These are phyloP conservation scores for Spisula solida DNA, from an alignment of 2,888 invertebrate genomes.

Conservation along the genomic window DNA sequence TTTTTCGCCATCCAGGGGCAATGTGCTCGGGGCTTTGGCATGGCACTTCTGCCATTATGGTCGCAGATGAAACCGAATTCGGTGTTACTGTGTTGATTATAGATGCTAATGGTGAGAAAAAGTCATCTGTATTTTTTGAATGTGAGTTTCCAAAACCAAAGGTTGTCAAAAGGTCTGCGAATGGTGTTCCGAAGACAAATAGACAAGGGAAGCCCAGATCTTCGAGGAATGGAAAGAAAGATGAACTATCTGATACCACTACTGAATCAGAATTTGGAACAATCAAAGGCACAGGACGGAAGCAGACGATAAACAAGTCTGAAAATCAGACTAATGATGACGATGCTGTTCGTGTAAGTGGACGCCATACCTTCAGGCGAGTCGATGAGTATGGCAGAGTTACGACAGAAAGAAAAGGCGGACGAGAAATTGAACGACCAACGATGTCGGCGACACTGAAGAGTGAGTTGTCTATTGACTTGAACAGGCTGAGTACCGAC, in stretches of 20 bases:
- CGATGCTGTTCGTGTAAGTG: conserved; percentile 42
- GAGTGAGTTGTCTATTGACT: conserved; percentile 54
- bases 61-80: conserved; percentile 68
- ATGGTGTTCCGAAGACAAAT: conserved; percentile 49
- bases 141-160: conserved; percentile 53
- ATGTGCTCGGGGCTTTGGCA: conserved; percentile 53
- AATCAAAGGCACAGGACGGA: conserved; percentile 16
- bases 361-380: conserved; percentile 61
- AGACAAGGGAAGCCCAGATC: conserved; percentile 26
- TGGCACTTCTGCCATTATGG: conserved; percentile 51
- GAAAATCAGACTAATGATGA: conserved; percentile 16
- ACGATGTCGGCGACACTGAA: conserved; percentile 43
- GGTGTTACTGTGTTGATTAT: conserved; percentile 61
- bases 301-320: conserved; percentile 21
- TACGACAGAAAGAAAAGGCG: conserved; percentile 41
- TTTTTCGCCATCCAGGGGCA: conserved; percentile 64
- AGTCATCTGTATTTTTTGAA: conserved; percentile 67
- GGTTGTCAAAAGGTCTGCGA: conserved; percentile 42
- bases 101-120: conserved; percentile 53
- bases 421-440: conserved; percentile 60
- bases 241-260: conserved; percentile 60
- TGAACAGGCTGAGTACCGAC: conserved; percentile 45
- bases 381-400: conserved; percentile 55
- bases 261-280: conserved; percentile 33
- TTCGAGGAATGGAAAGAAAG: conserved; percentile 43